Evolutionary conservation across 2,797 vertebrate species (phyloP), one percentile per base, ranked within the genome.

Genomic region (Rhinophrynus dorsalis): DNA sequence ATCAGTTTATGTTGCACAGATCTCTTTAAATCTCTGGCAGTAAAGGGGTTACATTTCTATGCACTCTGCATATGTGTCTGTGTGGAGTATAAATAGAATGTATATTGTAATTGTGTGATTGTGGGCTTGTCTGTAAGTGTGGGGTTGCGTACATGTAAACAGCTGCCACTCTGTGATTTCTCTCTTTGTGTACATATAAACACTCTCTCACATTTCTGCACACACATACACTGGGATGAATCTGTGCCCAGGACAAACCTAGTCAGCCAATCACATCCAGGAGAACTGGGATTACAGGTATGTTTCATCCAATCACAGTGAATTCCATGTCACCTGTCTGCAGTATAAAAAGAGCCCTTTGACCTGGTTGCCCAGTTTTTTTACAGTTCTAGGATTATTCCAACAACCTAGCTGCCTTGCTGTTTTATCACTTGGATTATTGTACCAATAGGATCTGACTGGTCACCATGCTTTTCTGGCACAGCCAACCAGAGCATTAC

Each of bases 391-490:
- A 29, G 70, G 44, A 27, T 21, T 47, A 30, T 5, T 56, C 17
- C 17, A 32, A 6, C 23, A 1, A 10, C 17, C 44, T 50, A 52
- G 3, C 2, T 57, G 3, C 4, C 8, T 37, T 27, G 35, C 23
- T 3, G 21, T 30, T 55, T 38, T 27, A 33, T 20, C 11, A 21
- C 3, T 23, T 4, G 12, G 20, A 26, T 17, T n/a, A 10, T 27
- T 67, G 23, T 29, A 33, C 3, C 62, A n/a, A 2, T 33, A 10
- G 17, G 42, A 60, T 2, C 26, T 15, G 47, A 33, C 23, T 15
- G 8, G n/a, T 26, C 15, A 59, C 64, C 64, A 84, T 80, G 79
- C 68, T 83, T 12, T 80, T 83, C 57, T 84, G 80, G 77, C 81
- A 83, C 66, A 85, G 75, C 44, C 79, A 82, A 63, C 69, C 44